Conservation (phyloP, 1,140 invertebrate genomes). For the Papilio polytes region DNA sequence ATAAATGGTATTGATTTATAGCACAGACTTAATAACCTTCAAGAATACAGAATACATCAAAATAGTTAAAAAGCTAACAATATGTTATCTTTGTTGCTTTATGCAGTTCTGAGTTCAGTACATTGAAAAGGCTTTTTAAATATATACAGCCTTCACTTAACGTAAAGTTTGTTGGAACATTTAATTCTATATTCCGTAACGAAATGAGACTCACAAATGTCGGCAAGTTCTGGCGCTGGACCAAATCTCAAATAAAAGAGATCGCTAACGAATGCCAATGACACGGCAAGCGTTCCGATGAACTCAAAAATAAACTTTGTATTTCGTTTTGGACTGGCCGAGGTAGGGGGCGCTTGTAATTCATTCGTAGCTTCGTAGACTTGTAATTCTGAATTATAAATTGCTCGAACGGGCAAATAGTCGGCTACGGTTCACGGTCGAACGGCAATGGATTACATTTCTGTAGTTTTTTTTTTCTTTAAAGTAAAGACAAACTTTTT, state of each 20-base stretch:
- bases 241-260: constrained; percentile 35
- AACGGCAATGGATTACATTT: neutral
- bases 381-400: constrained; percentile 30
- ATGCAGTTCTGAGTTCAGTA: too few relatives aligned
- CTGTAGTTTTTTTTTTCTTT: neutral
- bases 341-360: neutral
- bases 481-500: neutral
- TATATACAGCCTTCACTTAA: neutral
- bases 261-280: constrained; percentile 31
- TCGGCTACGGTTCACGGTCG: constrained; percentile 16
- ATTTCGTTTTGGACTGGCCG: constrained; percentile 6
- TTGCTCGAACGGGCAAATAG: constrained; percentile 8
- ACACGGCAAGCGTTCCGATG: neutral
- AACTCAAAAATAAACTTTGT: constrained; percentile 32
- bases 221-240: constrained; percentile 18
- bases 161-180: neutral
- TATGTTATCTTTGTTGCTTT: too few relatives aligned
- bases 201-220: constrained; percentile 9
- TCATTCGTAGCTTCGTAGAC: constrained; percentile 8
- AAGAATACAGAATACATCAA: too few relatives aligned
- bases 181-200: constrained; percentile 12
- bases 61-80: too few relatives aligned
- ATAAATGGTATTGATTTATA: too few relatives aligned
- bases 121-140: constrained; percentile 5
- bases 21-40: too few relatives aligned